A percentile compares a stretch with the other conserved stretches of the same genome.
These are phyloP conservation scores for Ardeotis arabs DNA, from an alignment of 2,113 vertebrate species.

Conservation along the genomic window DNA sequence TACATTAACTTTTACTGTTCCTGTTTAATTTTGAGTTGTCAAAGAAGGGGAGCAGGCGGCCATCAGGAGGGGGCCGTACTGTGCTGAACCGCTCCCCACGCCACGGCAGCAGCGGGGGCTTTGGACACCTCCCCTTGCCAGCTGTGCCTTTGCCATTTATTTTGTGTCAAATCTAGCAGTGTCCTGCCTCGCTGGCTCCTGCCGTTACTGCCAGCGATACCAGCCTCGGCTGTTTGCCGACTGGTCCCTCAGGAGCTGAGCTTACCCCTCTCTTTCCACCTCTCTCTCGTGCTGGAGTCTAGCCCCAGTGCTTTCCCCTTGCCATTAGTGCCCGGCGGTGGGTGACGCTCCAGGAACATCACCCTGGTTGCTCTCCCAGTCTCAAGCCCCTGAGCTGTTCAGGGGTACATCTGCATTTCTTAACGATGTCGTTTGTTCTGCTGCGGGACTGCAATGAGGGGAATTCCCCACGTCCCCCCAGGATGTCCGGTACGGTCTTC, in stretches of 20 bases:
- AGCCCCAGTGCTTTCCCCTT: background rate
- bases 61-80: too few relatives aligned
- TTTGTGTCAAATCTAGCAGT: background rate
- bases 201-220: background rate
- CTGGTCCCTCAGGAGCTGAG: background rate
- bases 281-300: background rate
- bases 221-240: background rate
- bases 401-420: background rate
- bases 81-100: background rate
- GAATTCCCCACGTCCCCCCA: background rate
- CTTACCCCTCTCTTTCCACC: background rate
- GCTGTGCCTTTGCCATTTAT: background rate
- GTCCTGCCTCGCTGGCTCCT: background rate
- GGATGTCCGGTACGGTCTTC: background rate
- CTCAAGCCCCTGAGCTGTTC: background rate
- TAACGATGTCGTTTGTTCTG: background rate
- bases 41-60: background rate
- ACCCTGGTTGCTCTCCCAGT: background rate
- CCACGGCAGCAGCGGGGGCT: background rate
- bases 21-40: slow-evolving; percentile 17
- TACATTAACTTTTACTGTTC: slow-evolving; percentile 11
- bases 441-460: background rate
- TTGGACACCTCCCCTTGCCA: background rate
- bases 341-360: background rate
- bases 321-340: background rate